Percentiles rank a stretch among this genome's conserved stretches.
Conservation (phyloP, 64 coral and sea anemone species). For the Platygyra sinensis region DNA sequence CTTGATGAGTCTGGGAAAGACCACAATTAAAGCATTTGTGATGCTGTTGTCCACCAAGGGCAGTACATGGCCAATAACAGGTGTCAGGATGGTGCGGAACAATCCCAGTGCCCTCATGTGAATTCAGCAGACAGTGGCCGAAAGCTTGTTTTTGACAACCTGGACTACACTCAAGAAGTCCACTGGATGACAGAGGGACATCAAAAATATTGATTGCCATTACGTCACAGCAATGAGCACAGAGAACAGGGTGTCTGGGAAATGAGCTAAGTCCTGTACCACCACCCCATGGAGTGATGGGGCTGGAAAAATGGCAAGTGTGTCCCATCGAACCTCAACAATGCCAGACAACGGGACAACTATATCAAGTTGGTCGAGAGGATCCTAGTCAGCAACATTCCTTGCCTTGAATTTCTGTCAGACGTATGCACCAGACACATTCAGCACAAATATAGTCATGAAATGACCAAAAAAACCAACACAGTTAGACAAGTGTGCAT, state of each 20-base stretch:
- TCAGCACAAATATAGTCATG: slow-evolving; percentile 1
- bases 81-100: slow-evolving; percentile 14
- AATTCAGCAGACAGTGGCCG: slow-evolving; percentile 34
- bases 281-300: slow-evolving; percentile 42
- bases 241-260: slow-evolving; percentile 72
- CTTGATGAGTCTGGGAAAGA: slow-evolving; percentile 82
- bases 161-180: slow-evolving; percentile 62
- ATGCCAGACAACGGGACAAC: slow-evolving; percentile 51
- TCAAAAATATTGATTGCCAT: slow-evolving; percentile 60
- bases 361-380: slow-evolving; percentile 51
- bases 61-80: slow-evolving; percentile 55
- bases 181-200: slow-evolving; percentile 53
- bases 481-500: slow-evolving; percentile 10
- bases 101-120: neutral
- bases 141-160: slow-evolving; percentile 55
- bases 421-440: slow-evolving; percentile 22
- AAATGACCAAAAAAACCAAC: slow-evolving; percentile 18
- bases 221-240: slow-evolving; percentile 58
- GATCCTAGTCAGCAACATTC: slow-evolving; percentile 46
- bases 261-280: slow-evolving; percentile 28
- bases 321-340: slow-evolving; percentile 30
- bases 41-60: slow-evolving; percentile 59
- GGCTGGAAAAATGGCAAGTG: slow-evolving; percentile 66
- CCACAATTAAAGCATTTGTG: slow-evolving; percentile 42
- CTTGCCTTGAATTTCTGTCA: slow-evolving; percentile 42